These are phyloP conservation scores for Chaenodraco wilsoni DNA, from an alignment of 2,797 vertebrate genomes.

Conservation along the genomic window DNA sequence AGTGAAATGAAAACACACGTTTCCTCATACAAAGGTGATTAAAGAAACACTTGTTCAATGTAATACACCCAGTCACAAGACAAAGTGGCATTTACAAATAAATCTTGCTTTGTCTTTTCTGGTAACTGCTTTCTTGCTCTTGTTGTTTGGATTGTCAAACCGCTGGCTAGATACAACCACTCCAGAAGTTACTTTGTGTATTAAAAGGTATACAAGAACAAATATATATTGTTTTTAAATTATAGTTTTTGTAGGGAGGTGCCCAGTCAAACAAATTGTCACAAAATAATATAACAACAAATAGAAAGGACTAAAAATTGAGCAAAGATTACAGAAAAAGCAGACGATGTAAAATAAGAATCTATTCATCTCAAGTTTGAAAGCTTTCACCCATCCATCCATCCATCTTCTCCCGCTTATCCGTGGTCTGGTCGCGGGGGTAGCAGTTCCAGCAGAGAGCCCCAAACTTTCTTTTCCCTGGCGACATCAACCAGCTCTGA, in stretches of 20 bases:
- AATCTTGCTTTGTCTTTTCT: not conserved
- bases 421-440: too few species aligned
- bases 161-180: not conserved
- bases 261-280: too few species aligned
- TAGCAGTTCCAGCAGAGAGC: too few species aligned
- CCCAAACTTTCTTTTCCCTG: too few species aligned
- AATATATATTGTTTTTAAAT: too few species aligned
- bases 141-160: not conserved
- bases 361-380: constrained; percentile 26
- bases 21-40: not conserved
- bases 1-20: not conserved
- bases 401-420: too few species aligned
- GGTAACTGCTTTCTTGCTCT: not conserved
- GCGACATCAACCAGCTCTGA: too few species aligned
- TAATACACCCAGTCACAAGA: too few species aligned
- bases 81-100: too few species aligned
- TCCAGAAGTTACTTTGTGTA: not conserved
- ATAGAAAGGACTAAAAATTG: constrained; percentile 8
- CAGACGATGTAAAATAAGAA: constrained; percentile 14
- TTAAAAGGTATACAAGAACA: not conserved
- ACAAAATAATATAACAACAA: not conserved
- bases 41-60: too few species aligned
- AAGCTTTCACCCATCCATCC: too few species aligned
- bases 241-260: too few species aligned
- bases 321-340: not conserved